Evolutionary conservation across 2,888 invertebrate genomes (phyloP).

Genomic region (Caenorhabditis becei): DNA sequence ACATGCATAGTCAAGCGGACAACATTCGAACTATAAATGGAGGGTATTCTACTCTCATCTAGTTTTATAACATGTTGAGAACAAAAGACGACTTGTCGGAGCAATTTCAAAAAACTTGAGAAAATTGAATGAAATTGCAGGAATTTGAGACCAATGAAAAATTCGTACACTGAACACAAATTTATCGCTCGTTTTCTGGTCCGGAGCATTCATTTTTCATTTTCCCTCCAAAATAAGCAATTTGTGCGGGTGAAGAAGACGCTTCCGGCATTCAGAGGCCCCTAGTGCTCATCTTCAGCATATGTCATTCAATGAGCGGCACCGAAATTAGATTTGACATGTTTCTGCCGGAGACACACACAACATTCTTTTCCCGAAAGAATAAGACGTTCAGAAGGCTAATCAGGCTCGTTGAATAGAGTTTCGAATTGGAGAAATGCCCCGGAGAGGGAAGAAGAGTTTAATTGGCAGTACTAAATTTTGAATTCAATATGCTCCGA

Average conservation of each 20-base stretch:
- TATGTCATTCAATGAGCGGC: constrained; percentile 44
- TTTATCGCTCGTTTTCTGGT: neutral
- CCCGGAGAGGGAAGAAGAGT: too few species aligned
- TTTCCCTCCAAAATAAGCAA: constrained; percentile 27
- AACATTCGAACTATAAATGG: constrained; percentile 24
- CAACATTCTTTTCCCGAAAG: neutral
- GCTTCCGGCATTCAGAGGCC: constrained; percentile 7
- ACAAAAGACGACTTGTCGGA: too few species aligned
- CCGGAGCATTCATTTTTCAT: constrained; percentile 21
- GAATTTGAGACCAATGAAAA: too few species aligned
- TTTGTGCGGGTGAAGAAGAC: constrained; percentile 22
- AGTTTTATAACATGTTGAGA: neutral
- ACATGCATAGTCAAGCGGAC: constrained; percentile 23
- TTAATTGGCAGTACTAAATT: neutral
- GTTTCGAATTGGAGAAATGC: neutral
- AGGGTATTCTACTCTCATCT: neutral
- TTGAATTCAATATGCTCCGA: too few species aligned
- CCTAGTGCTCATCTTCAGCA: constrained; percentile 42
- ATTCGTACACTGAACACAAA: constrained; percentile 5
- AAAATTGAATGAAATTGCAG: neutral
- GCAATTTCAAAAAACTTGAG: neutral
- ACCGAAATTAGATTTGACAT: constrained; percentile 42
- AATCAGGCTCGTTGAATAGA: constrained; percentile 18
- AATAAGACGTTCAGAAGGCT: constrained; percentile 32
- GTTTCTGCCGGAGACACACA: constrained; percentile 19